phyloP scores from a whole-genome alignment of 2,113 vertebrate species.

The Aramus guarauna region DNA sequence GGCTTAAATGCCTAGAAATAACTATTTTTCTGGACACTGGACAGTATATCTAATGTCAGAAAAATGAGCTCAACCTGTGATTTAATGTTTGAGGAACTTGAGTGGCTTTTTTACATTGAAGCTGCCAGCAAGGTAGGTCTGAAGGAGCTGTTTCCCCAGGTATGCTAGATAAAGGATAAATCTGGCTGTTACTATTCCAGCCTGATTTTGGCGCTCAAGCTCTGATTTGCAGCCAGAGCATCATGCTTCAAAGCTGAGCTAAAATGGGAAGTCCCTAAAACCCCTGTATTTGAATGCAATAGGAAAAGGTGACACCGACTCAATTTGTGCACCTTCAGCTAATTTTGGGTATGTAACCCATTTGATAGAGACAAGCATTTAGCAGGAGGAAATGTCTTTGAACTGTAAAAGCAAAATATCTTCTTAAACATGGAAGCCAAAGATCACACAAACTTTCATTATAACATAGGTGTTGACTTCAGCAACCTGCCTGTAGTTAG shows the following conservation, averaged over 20 bases:
- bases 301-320: not conserved
- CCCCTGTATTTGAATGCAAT: rapidly evolving
- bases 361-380: not conserved
- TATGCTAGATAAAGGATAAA: not conserved
- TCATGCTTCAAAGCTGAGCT: not conserved
- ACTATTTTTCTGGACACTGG: not conserved
- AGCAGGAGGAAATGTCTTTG: not conserved
- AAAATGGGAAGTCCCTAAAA: not conserved
- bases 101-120: not conserved
- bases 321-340: not conserved
- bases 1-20: not conserved
- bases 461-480: not conserved
- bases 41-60: not conserved
- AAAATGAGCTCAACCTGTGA: not conserved
- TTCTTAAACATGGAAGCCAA: not conserved
- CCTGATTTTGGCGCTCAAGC: not conserved
- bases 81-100: not conserved
- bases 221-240: not conserved
- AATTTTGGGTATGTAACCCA: not conserved
- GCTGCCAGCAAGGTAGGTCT: not conserved
- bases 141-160: not conserved
- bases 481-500: not conserved
- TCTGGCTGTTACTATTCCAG: not conserved
- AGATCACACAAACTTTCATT: not conserved
- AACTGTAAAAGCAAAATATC: not conserved